A percentile compares a stretch with the other conserved stretches of the same genome.
phyloP scores from a whole-genome alignment of 2,888 invertebrate genomes.

The Gastrophysa polygoni region DNA sequence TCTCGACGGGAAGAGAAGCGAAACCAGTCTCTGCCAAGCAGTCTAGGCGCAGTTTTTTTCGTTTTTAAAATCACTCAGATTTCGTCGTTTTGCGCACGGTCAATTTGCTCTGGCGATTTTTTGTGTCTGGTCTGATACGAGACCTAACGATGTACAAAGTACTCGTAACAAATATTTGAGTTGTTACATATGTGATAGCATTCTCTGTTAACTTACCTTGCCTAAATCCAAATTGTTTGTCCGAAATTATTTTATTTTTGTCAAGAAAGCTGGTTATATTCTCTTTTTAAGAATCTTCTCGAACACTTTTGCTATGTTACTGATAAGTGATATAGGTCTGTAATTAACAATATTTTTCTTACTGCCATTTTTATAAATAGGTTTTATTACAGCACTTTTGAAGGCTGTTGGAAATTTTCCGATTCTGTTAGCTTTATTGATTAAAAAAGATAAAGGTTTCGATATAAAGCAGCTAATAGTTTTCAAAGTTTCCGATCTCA shows the following conservation, averaged over 20 bases:
- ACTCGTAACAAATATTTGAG: too few species aligned
- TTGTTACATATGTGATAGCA: slow-evolving; percentile 8
- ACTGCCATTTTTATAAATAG: slow-evolving; percentile 12
- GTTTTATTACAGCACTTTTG: slow-evolving; percentile 14
- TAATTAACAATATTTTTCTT: slow-evolving; percentile 14
- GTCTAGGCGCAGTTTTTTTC: too few species aligned
- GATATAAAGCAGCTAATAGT: not conserved
- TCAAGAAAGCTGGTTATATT: slow-evolving; percentile 11
- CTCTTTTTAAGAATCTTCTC: slow-evolving; percentile 13
- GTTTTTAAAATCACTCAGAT: too few species aligned
- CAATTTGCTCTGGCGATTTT: too few species aligned
- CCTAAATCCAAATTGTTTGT: slow-evolving; percentile 16
- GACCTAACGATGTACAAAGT: too few species aligned
- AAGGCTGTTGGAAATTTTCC: slow-evolving; percentile 15
- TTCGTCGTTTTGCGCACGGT: too few species aligned
- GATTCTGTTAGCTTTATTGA: not conserved
- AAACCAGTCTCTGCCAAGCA: too few species aligned
- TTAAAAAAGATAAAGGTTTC: not conserved
- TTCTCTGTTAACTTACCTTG: slow-evolving; percentile 12
- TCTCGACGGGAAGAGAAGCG: too few species aligned
- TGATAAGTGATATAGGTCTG: slow-evolving; percentile 17
- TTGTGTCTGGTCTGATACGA: too few species aligned
- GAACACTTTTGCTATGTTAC: slow-evolving; percentile 18
- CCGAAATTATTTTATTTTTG: slow-evolving; percentile 6
- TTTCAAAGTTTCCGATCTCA: slow-evolving; percentile 1